These are phyloP conservation scores for Dioctria rufipes DNA, from an alignment of 2,888 invertebrate genomes.

Conservation along the genomic window DNA sequence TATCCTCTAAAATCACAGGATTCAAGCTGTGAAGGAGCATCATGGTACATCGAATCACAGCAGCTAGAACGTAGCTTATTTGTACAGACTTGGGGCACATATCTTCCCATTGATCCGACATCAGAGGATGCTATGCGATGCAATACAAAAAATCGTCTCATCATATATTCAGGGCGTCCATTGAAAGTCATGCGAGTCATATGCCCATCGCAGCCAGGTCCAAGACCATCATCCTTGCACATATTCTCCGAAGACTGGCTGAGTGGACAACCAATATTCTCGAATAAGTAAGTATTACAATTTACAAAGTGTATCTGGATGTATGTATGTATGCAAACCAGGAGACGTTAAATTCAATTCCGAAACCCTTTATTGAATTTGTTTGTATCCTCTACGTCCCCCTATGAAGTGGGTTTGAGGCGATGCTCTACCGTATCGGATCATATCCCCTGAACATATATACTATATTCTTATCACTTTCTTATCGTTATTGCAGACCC, in stretches of 20 bases:
- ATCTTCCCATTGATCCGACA: conserved; percentile 77
- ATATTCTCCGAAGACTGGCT: conserved; percentile 87
- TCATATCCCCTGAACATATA: background rate
- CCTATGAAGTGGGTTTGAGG: background rate
- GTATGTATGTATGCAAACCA: conserved; percentile 2
- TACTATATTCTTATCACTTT: background rate
- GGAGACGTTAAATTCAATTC: conserved; percentile 42
- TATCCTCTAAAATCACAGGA: conserved; percentile 76
- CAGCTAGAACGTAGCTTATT: conserved; percentile 86
- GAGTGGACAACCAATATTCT: conserved; percentile 69
- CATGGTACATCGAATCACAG: conserved; percentile 86
- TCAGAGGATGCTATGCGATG: conserved; percentile 79
- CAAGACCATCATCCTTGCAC: conserved; percentile 79
- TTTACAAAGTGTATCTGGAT: background rate
- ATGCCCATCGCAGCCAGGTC: conserved; percentile 81
- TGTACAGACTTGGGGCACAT: conserved; percentile 86
- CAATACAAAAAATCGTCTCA: conserved; percentile 83
- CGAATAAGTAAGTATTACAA: conserved; percentile 68
- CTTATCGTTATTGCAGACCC: conserved; percentile 68
- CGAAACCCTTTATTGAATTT: conserved; percentile 36
- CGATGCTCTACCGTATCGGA: background rate
- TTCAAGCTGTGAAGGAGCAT: conserved; percentile 71
- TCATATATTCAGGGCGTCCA: conserved; percentile 85
- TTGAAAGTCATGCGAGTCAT: conserved; percentile 75
- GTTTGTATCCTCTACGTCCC: background rate